phyloP scores from a whole-genome alignment of 1,140 invertebrate species.

The Nylanderia fulva region DNA sequence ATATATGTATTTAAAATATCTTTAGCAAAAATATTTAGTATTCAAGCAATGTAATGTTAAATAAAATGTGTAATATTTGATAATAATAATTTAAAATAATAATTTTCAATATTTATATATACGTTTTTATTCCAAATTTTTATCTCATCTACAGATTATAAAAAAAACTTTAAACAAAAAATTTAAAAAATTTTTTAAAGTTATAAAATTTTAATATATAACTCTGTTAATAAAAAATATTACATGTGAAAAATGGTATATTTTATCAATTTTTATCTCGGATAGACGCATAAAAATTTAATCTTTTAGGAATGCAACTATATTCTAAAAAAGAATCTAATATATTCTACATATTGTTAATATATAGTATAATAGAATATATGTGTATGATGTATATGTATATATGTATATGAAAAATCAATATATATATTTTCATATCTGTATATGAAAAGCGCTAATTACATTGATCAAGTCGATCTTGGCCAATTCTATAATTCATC shows the following conservation, averaged over 20 bases:
- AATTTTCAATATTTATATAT: neutral
- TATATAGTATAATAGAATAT: no score
- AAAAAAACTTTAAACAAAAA: neutral
- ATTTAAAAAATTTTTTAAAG: neutral
- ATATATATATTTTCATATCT: no score
- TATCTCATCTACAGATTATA: neutral
- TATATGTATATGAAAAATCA: no score
- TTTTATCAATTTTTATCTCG: neutral
- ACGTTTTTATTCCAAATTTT: neutral
- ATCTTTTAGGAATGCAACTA: conserved; percentile 12
- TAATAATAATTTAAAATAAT: no score
- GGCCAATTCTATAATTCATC: conserved; percentile 57
- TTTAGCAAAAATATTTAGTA: neutral
- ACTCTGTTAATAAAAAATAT: neutral
- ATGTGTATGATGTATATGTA: no score
- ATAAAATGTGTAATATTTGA: neutral
- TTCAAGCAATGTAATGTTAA: neutral
- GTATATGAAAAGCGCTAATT: neutral
- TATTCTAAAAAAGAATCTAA: neutral
- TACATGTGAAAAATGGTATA: neutral
- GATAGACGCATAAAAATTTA: conserved; percentile 20
- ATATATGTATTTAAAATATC: neutral
- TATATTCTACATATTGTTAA: neutral
- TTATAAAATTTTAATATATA: neutral
- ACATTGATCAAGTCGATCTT: conserved; percentile 32